Conservation (phyloP, 2,797 vertebrate genomes). For the Eremophila alpestris region DNA sequence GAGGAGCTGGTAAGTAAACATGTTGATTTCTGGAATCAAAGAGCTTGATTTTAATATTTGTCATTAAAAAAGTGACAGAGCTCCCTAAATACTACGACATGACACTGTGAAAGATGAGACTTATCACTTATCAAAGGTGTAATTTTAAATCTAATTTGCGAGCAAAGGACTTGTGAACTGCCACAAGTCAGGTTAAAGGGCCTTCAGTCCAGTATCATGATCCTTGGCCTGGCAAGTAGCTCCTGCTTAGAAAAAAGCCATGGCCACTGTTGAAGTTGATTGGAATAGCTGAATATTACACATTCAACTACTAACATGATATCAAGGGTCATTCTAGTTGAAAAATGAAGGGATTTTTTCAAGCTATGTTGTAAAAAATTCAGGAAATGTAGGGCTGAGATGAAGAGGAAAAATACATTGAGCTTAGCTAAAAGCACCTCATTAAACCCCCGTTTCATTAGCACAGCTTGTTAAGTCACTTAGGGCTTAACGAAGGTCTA, state of each 20-base stretch:
- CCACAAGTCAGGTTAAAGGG: not conserved
- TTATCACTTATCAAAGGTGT: not conserved
- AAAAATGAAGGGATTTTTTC: constrained; percentile 9
- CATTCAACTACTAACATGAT: not conserved
- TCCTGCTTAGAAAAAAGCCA: not conserved
- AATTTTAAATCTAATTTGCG: not conserved
- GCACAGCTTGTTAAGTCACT: constrained; percentile 41
- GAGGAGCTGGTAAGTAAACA: constrained; percentile 48
- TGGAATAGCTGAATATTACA: not conserved
- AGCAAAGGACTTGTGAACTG: not conserved
- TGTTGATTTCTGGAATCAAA: constrained; percentile 40
- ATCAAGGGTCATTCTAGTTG: not conserved
- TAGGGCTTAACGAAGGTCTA: constrained; percentile 35
- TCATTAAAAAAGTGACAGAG: not conserved
- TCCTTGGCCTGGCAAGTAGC: not conserved
- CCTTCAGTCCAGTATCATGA: not conserved
- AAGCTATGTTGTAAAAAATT: not conserved
- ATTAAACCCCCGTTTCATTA: constrained; percentile 36
- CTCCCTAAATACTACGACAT: not conserved
- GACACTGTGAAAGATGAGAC: not conserved
- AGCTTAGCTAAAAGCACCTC: constrained; percentile 16
- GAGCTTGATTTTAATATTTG: constrained; percentile 31
- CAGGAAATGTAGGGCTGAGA: not conserved
- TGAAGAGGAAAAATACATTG: constrained; percentile 5
- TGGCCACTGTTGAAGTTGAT: not conserved